Evolutionary conservation across 2,888 invertebrate genomes (phyloP).

Genomic region (Pteria penguin): DNA sequence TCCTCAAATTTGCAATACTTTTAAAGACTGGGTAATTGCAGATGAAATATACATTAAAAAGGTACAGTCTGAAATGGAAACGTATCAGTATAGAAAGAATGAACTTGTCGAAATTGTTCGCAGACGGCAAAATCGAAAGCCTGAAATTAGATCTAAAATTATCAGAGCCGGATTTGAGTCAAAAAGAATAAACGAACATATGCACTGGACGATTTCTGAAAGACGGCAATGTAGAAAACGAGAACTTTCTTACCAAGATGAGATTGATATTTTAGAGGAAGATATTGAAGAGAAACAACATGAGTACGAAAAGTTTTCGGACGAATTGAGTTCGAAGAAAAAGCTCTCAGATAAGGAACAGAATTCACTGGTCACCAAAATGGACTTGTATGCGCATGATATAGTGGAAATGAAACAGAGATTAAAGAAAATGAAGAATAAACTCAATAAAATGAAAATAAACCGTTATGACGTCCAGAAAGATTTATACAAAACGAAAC

Average conservation of each 20-base stretch:
- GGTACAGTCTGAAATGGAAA: slow-evolving; percentile 63
- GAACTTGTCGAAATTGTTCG: slow-evolving; percentile 55
- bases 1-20: slow-evolving; percentile 58
- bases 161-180: slow-evolving; percentile 50
- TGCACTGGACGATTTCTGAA: slow-evolving; percentile 48
- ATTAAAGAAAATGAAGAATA: slow-evolving; percentile 38
- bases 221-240: slow-evolving; percentile 55
- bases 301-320: slow-evolving; percentile 51
- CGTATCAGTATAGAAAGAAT: slow-evolving; percentile 53
- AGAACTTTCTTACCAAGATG: slow-evolving; percentile 57
- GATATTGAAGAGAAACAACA: slow-evolving; percentile 53
- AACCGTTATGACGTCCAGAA: slow-evolving; percentile 62
- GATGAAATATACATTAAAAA: slow-evolving; percentile 71
- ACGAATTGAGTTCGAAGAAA: slow-evolving; percentile 39
- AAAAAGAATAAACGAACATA: slow-evolving; percentile 50
- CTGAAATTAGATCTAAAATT: slow-evolving; percentile 54
- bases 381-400: slow-evolving; percentile 56
- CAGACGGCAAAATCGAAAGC: slow-evolving; percentile 50
- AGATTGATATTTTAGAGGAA: slow-evolving; percentile 53
- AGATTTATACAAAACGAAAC: slow-evolving; percentile 59
- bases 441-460: slow-evolving; percentile 52
- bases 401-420: slow-evolving; percentile 46
- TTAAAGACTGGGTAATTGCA: slow-evolving; percentile 71
- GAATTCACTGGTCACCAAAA: slow-evolving; percentile 51
- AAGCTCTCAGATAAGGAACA: slow-evolving; percentile 35